A percentile compares a stretch with the other conserved stretches of the same genome.
Conservation (phyloP, 2,113 vertebrate genomes). For the Onychostruthus taczanowskii region DNA sequence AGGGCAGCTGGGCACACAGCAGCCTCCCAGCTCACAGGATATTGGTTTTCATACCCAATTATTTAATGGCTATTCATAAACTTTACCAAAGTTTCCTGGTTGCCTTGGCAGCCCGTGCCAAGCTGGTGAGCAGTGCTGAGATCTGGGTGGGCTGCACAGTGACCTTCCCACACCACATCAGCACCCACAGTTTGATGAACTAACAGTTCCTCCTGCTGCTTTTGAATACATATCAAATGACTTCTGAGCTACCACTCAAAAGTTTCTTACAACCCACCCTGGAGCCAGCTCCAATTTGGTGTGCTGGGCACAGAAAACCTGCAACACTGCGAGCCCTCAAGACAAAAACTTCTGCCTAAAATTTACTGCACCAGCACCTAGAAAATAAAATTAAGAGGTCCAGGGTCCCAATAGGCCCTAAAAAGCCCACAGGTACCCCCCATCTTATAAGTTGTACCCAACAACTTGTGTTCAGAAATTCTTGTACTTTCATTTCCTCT, state of each 20-base stretch:
- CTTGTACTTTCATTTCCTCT: background rate
- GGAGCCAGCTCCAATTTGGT: background rate
- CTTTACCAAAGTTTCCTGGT: background rate
- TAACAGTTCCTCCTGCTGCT: background rate
- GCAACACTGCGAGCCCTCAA: accelerated
- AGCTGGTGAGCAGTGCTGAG: background rate
- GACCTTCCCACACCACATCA: background rate
- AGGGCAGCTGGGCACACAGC: background rate
- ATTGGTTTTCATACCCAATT: background rate
- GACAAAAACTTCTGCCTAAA: background rate
- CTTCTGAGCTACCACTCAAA: background rate
- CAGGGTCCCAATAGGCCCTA: background rate
- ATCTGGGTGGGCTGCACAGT: background rate
- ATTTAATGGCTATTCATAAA: background rate
- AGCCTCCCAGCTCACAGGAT: background rate
- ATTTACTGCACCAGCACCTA: background rate
- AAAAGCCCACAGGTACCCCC: background rate
- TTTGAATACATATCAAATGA: background rate
- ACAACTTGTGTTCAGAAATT: background rate
- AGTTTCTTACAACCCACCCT: background rate
- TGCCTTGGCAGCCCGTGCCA: background rate
- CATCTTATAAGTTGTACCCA: background rate
- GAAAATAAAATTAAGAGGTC: background rate
- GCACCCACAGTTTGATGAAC: background rate
- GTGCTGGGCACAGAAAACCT: background rate